Conservation (phyloP, 2,888 invertebrate genomes). For the Bombylius major region DNA sequence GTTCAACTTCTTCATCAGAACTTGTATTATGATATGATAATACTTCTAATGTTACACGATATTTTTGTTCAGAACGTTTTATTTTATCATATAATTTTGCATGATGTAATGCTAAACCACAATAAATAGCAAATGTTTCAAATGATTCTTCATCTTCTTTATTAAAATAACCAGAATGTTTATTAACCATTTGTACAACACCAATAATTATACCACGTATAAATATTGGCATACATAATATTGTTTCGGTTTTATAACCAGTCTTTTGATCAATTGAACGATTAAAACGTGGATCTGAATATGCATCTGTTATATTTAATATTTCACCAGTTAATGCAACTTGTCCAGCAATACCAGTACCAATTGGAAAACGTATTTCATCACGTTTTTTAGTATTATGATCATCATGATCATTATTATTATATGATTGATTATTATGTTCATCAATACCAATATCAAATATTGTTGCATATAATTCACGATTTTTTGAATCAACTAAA, state of each 20-base stretch:
- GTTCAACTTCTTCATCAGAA: constrained; percentile 53
- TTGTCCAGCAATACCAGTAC: constrained; percentile 69
- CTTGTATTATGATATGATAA: constrained; percentile 73
- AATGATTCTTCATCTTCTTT: constrained; percentile 68
- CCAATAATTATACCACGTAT: constrained; percentile 66
- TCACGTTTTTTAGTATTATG: constrained; percentile 33
- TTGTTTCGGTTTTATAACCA: constrained; percentile 57
- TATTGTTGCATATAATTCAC: constrained; percentile 68
- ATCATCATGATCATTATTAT: constrained; percentile 21
- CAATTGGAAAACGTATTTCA: constrained; percentile 56
- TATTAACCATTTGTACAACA: constrained; percentile 79
- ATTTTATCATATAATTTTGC: constrained; percentile 77
- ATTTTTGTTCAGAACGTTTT: constrained; percentile 68
- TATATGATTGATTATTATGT: constrained; percentile 11
- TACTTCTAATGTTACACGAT: constrained; percentile 68
- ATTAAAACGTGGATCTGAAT: constrained; percentile 65
- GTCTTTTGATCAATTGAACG: constrained; percentile 54
- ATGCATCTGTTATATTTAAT: constrained; percentile 72
- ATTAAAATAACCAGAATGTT: constrained; percentile 45
- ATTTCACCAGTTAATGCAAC: constrained; percentile 69
- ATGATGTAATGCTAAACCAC: constrained; percentile 73
- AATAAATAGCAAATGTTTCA: constrained; percentile 73
- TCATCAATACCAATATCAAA: constrained; percentile 52
- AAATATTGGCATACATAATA: constrained; percentile 79
- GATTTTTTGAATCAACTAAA: constrained; percentile 57